Evolutionary conservation across 2,888 invertebrate species (phyloP), one percentile per base, ranked within the genome.

Genomic region (Salticus scenicus): DNA sequence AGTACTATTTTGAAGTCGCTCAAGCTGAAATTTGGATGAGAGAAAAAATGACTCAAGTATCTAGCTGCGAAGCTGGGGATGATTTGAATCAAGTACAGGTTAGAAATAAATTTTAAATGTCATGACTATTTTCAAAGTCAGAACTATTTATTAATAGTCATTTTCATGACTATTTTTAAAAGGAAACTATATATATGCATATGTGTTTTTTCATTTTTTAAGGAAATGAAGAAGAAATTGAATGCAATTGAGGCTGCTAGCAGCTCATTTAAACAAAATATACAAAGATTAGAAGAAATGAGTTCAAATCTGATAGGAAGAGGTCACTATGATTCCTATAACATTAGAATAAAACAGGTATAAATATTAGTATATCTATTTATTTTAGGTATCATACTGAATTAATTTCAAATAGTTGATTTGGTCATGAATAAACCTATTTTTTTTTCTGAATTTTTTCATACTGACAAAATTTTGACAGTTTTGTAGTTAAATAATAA

Each of bases 11-110:
- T 0, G 98, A 98, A 91, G 95, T 96, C 0, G 93, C 94, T 0
- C 98, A 98, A 91, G 96, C 97, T 0, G 96, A 96, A 89, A 94
- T 95, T 24, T 98, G 98, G 98, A 94, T 98, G 90, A 93, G 93
- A 63, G 97, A 97, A 89, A 96, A 97, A 88, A 93, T 94, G 24
- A 95, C 95, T 0, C 93, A 95, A 66, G 92, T 97, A 41, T 93
- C 93, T 0, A 94, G 95, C 0, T 92, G 93, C 10, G 98, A 98
- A 90, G 94, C 95, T 69, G 98, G 98, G 0, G 95, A 96, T 87
- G 98, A 99, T 91, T 97, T 98, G 91, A 95, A 97, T 89, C 96
- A 97, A 0, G 96, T 97, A 10, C 89, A 86, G 72, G 86, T 86
- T 71, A 42, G 24, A 24, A 17, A 0, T 24, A 63, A 27, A 27